Evolutionary conservation across 2,797 vertebrate species (phyloP).

Genomic region (Coregonus suidteri): DNA sequence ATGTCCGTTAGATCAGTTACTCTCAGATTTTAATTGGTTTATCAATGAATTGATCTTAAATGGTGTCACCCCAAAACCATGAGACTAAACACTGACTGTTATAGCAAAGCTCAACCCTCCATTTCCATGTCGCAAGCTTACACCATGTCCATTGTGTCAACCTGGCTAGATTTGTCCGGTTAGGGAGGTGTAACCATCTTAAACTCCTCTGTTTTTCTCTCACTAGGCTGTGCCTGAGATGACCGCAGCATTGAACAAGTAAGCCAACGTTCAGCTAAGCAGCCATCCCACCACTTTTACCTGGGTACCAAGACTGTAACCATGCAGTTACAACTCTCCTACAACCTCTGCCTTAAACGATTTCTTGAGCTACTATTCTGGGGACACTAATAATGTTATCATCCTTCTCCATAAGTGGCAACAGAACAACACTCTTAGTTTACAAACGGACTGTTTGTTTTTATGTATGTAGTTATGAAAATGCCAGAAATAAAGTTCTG

Average conservation of each 20-base stretch:
- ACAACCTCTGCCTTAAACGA: constrained; percentile 43
- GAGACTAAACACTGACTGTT: neutral
- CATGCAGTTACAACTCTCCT: constrained; percentile 16
- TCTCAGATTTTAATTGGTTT: constrained; percentile 10
- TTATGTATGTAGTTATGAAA: constrained; percentile 9
- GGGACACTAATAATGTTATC: neutral
- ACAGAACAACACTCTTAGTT: constrained; percentile 21
- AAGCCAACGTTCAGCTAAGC: constrained; percentile 18
- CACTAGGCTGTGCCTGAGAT: constrained; percentile 91
- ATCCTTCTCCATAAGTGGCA: constrained; percentile 20
- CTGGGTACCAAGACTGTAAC: constrained; percentile 3
- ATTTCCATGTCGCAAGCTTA: neutral
- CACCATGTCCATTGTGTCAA: neutral
- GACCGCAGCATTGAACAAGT: constrained; percentile 87
- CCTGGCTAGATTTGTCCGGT: neutral
- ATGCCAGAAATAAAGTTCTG: constrained; percentile 1
- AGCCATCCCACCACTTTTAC: neutral
- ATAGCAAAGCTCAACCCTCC: neutral
- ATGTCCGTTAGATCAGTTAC: constrained; percentile 28
- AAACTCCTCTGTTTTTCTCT: constrained; percentile 5
- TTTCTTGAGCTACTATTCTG: constrained; percentile 15
- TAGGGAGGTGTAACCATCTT: neutral
- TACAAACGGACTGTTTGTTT: constrained; percentile 28
- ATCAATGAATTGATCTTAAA: neutral
- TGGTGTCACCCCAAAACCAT: neutral